phyloP scores from a whole-genome alignment of 2,888 invertebrate genomes.

The Drosophila lutescens region DNA sequence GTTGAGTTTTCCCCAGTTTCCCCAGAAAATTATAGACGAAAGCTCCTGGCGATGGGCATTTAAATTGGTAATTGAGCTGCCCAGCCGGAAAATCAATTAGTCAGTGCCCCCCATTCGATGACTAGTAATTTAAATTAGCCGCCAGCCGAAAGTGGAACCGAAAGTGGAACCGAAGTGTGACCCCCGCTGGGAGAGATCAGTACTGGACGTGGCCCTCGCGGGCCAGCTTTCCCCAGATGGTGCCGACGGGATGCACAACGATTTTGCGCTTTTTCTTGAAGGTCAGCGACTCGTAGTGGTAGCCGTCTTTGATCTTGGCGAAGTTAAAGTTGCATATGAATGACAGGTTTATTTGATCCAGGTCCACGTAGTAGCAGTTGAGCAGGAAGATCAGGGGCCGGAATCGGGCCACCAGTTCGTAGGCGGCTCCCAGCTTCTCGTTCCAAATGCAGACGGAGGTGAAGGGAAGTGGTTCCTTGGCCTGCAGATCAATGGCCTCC shows the following conservation, averaged over 20 bases:
- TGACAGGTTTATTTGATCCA: conserved; percentile 32
- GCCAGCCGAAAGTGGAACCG: conserved; percentile 5
- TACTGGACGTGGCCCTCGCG: neutral
- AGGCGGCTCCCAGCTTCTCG: conserved; percentile 71
- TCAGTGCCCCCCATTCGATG: conserved; percentile 17
- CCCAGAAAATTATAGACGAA: neutral
- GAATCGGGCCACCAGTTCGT: conserved; percentile 68
- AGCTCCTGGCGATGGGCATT: conserved; percentile 23
- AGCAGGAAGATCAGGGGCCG: conserved; percentile 56
- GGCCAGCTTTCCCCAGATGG: conserved; percentile 25
- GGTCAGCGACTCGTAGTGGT: conserved; percentile 75
- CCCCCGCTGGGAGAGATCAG: neutral
- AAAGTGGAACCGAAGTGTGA: neutral
- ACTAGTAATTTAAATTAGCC: conserved; percentile 30
- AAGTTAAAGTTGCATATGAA: conserved; percentile 21
- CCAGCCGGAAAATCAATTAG: conserved; percentile 46
- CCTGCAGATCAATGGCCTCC: conserved; percentile 67
- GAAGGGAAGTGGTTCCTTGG: conserved; percentile 58
- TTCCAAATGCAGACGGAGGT: conserved; percentile 74
- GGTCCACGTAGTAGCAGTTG: conserved; percentile 67
- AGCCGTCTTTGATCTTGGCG: conserved; percentile 57
- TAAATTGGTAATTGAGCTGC: conserved; percentile 45
- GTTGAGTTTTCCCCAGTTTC: conserved; percentile 2
- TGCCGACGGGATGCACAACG: conserved; percentile 68
- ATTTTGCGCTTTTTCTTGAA: conserved; percentile 55